A percentile compares a stretch with the other conserved stretches of the same genome.
These are phyloP conservation scores for Grammomys dolichurus DNA, from an alignment of 2,113 vertebrate genomes.

Conservation along the genomic window DNA sequence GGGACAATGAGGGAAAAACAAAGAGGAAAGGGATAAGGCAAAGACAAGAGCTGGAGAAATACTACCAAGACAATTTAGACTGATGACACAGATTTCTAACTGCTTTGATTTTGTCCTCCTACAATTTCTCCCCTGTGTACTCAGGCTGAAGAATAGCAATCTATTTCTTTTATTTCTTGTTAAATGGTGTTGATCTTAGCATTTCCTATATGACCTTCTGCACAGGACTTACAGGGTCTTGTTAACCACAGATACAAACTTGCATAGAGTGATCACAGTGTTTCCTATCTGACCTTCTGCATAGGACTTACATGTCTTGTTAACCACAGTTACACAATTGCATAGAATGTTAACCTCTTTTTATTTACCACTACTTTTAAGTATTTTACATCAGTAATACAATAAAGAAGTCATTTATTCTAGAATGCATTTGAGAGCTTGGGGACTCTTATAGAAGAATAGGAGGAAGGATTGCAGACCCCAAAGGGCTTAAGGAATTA, in stretches of 20 bases:
- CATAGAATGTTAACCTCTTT: slow-evolving; percentile 17
- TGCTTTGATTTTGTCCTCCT: not conserved
- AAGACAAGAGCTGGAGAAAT: not conserved
- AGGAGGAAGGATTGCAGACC: too few species aligned
- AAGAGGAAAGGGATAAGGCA: not conserved
- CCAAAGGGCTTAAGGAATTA: not conserved
- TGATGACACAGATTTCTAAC: slow-evolving; percentile 9
- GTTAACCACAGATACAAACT: not conserved
- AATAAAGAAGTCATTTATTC: not conserved
- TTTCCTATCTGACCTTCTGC: not conserved
- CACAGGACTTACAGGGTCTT: not conserved
- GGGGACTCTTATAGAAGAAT: too few species aligned
- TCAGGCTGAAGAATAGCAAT: not conserved
- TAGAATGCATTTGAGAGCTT: not conserved
- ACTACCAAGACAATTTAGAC: not conserved
- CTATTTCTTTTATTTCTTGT: slow-evolving; percentile 15
- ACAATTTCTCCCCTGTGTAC: not conserved
- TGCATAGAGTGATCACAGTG: too few species aligned
- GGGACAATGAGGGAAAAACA: not conserved
- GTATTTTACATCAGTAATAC: not conserved
- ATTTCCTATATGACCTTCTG: not conserved
- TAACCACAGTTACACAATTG: not conserved
- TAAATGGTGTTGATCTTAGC: not conserved
- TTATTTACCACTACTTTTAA: not conserved
- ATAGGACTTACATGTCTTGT: not conserved